These are phyloP conservation scores for Drosophila mauritiana DNA, from an alignment of 1,140 invertebrate species.

Conservation along the genomic window DNA sequence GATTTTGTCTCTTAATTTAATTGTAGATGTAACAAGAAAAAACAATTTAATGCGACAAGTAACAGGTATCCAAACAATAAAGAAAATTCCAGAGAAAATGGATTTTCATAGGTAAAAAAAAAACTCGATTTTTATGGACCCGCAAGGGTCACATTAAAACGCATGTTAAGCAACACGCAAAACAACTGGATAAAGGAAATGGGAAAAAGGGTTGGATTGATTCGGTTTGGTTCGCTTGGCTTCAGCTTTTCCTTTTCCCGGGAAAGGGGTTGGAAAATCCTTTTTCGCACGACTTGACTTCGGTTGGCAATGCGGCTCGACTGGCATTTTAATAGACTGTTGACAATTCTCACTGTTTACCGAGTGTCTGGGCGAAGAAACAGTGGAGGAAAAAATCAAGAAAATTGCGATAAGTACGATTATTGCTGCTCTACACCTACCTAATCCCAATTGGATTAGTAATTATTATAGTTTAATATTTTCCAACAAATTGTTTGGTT, in stretches of 20 bases:
- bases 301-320: conserved; percentile 48
- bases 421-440: background rate
- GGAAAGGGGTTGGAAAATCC: conserved; percentile 33
- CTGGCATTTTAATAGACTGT: conserved; percentile 81
- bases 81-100: background rate
- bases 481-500: background rate
- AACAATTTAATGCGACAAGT: background rate
- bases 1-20: background rate
- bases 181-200: conserved; percentile 37
- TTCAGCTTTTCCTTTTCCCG: background rate
- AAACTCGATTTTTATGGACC: conserved; percentile 70
- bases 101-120: conserved; percentile 26
- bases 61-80: conserved; percentile 5
- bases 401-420: background rate
- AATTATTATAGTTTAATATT: background rate
- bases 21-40: background rate
- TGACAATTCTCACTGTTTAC: conserved; percentile 66
- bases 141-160: conserved; percentile 84
- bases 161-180: conserved; percentile 67
- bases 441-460: background rate
- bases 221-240: conserved; percentile 8
- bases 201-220: conserved; percentile 5
- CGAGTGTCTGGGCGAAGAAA: conserved; percentile 54
- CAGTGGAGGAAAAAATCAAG: background rate
- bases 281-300: conserved; percentile 64